phyloP scores from a whole-genome alignment of 2,797 vertebrate species.

The Phyllotis vaccarum region DNA sequence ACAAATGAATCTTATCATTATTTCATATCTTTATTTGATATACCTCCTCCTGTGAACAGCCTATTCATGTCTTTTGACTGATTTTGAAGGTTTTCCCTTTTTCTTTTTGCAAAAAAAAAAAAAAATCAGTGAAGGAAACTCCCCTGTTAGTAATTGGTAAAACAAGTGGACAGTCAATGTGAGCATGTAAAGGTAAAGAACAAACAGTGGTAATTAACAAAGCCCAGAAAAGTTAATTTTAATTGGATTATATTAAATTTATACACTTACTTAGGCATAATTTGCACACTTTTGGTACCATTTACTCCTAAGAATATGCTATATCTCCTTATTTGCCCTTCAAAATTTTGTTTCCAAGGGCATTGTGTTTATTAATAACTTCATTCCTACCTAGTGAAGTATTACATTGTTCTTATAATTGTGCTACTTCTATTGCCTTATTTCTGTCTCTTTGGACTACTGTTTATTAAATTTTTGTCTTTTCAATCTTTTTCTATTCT shows the following conservation, averaged over 20 bases:
- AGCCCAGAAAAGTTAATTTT: neutral
- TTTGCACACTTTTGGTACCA: neutral
- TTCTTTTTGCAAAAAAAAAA: neutral
- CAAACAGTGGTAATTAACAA: neutral
- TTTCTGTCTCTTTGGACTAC: neutral
- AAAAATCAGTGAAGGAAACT: constrained; percentile 1
- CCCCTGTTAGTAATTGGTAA: neutral
- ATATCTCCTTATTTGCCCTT: neutral
- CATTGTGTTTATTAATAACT: neutral
- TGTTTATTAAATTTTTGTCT: neutral
- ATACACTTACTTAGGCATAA: neutral
- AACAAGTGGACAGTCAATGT: neutral
- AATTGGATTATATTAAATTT: neutral
- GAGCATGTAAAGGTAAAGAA: neutral
- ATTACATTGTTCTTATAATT: neutral
- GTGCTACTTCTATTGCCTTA: neutral
- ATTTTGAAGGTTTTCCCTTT: neutral
- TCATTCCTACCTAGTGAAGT: neutral
- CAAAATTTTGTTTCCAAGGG: neutral
- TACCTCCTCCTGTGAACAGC: neutral
- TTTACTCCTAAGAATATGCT: neutral
- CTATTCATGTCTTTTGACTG: neutral
- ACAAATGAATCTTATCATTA: neutral
- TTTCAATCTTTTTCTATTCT: neutral
- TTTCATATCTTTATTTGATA: neutral